Evolutionary conservation across 2,113 vertebrate species (phyloP).

Genomic region (Saguinus midas): DNA sequence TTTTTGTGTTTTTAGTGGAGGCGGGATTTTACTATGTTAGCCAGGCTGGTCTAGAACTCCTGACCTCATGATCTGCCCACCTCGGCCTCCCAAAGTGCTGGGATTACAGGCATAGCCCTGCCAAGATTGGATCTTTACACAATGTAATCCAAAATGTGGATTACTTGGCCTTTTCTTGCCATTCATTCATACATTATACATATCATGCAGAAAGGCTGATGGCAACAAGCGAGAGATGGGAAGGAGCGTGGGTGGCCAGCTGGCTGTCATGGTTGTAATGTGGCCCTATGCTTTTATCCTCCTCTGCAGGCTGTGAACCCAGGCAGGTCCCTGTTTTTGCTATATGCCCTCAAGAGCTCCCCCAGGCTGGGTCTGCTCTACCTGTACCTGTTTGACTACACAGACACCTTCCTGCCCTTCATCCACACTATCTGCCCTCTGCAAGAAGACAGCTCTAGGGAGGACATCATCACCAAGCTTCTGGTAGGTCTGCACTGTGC

Average conservation of each 20-base stretch:
- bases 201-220: background rate
- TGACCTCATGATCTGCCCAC: too few relatives aligned
- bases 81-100: too few relatives aligned
- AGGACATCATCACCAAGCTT: conserved; percentile 83
- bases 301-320: conserved; percentile 88
- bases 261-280: background rate
- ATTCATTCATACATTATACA: background rate
- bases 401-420: conserved; percentile 94
- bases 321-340: conserved; percentile 93
- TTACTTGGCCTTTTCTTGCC: background rate
- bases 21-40: too few relatives aligned
- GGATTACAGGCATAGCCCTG: too few relatives aligned
- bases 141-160: background rate
- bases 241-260: background rate
- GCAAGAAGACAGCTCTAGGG: conserved; percentile 78
- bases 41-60: too few relatives aligned
- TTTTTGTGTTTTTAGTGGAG: too few relatives aligned
- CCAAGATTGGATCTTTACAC: background rate
- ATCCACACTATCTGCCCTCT: conserved; percentile 92
- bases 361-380: conserved; percentile 94
- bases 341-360: conserved; percentile 93
- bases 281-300: background rate
- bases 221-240: background rate
- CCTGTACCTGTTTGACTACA: conserved; percentile 94
- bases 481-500: conserved; percentile 82